A percentile compares a stretch with the other conserved stretches of the same genome.
Conservation (phyloP, 2,797 vertebrate species). For the Thamnophis elegans region DNA sequence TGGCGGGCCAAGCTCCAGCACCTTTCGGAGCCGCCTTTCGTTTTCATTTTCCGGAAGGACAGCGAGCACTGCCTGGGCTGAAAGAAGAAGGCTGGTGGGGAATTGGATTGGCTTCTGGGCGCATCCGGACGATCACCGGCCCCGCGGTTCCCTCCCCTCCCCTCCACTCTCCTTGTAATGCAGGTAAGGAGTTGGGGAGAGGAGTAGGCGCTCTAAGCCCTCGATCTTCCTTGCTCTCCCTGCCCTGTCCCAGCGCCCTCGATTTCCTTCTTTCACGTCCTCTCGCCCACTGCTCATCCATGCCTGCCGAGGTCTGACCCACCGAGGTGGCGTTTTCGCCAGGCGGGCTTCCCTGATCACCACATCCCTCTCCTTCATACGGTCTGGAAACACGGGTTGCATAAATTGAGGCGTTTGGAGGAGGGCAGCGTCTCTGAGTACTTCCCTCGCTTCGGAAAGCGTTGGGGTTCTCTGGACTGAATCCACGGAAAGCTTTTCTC, state of each 20-base stretch:
- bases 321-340: too few species aligned
- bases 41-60: constrained; percentile 85
- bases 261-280: neutral
- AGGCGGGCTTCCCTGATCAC: neutral
- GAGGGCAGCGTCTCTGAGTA: neutral
- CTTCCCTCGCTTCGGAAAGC: neutral
- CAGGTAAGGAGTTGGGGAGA: constrained; percentile 55
- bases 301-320: neutral
- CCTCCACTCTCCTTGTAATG: constrained; percentile 45
- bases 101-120: neutral
- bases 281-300: neutral
- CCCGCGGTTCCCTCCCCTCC: neutral
- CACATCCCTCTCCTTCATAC: neutral
- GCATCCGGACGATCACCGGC: neutral
- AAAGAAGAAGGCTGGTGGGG: neutral
- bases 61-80: neutral
- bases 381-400: neutral
- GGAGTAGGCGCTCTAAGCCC: too few species aligned
- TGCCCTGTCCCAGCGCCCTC: neutral
- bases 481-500: neutral
- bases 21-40: constrained; percentile 74
- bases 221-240: neutral
- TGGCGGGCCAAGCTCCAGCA: neutral
- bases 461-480: neutral
- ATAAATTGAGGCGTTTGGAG: neutral